Percentiles rank a stretch among this genome's conserved stretches.
Conservation (phyloP, 2,797 vertebrate genomes). For the Pantherophis alleghaniensis region DNA sequence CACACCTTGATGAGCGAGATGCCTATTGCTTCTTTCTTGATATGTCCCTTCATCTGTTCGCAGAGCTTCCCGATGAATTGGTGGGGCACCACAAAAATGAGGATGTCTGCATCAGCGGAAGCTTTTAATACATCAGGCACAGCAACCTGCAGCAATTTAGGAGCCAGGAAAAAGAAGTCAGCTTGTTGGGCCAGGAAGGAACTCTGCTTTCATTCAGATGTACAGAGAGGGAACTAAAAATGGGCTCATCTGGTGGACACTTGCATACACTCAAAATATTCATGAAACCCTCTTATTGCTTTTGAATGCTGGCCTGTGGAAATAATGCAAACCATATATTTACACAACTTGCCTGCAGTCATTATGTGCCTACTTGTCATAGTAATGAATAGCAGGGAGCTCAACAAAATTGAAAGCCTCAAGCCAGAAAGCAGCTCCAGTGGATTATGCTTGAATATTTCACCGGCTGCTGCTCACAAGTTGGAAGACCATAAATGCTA, state of each 20-base stretch:
- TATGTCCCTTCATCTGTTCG: slow-evolving; percentile 88
- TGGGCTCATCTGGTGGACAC: background rate
- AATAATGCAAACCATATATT: background rate
- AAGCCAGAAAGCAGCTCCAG: background rate
- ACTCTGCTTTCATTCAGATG: background rate
- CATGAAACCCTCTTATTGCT: background rate
- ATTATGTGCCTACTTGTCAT: background rate
- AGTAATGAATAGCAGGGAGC: background rate
- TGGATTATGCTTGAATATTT: background rate
- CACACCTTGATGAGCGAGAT: slow-evolving; percentile 95
- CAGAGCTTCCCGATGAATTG: slow-evolving; percentile 90
- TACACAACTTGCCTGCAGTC: background rate
- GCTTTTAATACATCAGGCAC: slow-evolving; percentile 88
- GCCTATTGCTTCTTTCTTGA: slow-evolving; percentile 85
- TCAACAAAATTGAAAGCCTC: background rate
- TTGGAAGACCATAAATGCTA: background rate
- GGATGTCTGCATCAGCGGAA: slow-evolving; percentile 83
- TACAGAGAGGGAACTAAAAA: background rate
- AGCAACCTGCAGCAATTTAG: slow-evolving; percentile 78
- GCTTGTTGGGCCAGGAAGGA: background rate
- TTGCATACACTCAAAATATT: background rate
- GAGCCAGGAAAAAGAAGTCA: accelerated
- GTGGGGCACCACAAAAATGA: slow-evolving; percentile 95
- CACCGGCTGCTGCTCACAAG: background rate
- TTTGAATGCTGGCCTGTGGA: background rate